phyloP scores from a whole-genome alignment of 2,797 vertebrate species.

The Benthosema pterotum region DNA sequence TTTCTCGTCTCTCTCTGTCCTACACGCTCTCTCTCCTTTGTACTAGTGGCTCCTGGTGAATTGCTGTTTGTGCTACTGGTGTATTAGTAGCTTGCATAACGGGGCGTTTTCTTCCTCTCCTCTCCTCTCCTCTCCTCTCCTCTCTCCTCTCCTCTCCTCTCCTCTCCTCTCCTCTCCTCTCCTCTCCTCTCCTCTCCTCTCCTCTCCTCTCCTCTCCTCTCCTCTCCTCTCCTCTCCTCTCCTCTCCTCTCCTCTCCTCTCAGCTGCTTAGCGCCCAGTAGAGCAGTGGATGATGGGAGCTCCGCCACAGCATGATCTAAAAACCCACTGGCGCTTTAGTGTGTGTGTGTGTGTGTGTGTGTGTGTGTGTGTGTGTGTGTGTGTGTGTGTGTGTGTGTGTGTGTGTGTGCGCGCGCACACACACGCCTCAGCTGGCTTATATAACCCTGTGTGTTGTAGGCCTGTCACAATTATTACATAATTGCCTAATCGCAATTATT shows the following conservation, averaged over 20 bases:
- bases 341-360: slow-evolving; percentile 26
- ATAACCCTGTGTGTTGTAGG: slow-evolving; percentile 73
- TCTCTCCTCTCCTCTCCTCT: slow-evolving; percentile 5
- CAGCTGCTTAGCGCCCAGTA: slow-evolving; percentile 67
- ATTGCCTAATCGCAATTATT: neutral
- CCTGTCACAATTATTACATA: too few relatives aligned
- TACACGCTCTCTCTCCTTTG: slow-evolving; percentile 9
- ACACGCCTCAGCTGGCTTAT: slow-evolving; percentile 79
- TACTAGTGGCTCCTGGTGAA: neutral
- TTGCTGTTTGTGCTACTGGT: slow-evolving; percentile 29
- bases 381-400: slow-evolving; percentile 42
- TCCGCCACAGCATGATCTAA: slow-evolving; percentile 75
- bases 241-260: slow-evolving; percentile 44
- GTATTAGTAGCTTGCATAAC: slow-evolving; percentile 63
- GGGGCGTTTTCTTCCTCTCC: slow-evolving; percentile 32
- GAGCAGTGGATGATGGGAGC: slow-evolving; percentile 77
- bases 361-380: slow-evolving; percentile 42
- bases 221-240: slow-evolving; percentile 15
- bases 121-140: neutral
- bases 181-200: neutral
- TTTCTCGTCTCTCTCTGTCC: neutral
- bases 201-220: too few relatives aligned
- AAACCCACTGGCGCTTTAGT: slow-evolving; percentile 79
- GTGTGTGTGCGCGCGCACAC: too few relatives aligned
- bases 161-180: slow-evolving; percentile 14